Evolutionary conservation across 2,888 invertebrate species (phyloP), one percentile per base, ranked within the genome.

Genomic region (Trypoxylon attenuatum): DNA sequence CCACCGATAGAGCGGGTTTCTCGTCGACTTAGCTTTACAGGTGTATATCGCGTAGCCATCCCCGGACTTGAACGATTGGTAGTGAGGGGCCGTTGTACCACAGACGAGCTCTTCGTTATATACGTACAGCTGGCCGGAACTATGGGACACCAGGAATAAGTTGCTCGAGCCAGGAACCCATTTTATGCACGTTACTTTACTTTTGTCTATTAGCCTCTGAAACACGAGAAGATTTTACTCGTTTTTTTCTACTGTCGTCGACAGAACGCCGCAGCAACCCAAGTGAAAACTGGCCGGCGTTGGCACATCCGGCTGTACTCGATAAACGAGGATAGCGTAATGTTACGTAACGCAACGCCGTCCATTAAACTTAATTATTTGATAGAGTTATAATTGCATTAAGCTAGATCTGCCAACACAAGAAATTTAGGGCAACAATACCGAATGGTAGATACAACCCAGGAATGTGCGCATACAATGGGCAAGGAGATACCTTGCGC

Each of bases 131-230:
- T 98, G 96, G 16, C 99, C 99, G 61, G 97, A 97, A 68, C 95
- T 92, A 88, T 99, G 98, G 50, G 98, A 94, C 61, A 96, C 96
- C 79, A 99, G 90, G 88, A 99, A 99, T 79, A 97, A 90, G 84
- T 96, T 96, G 78, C 94, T 92, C 47, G 97, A 97, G 58, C 95
- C 96, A 16, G 99, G 99, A 77, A 99, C 93, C 99, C 99, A 99
- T 82, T 94, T 93, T 84, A 99, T 93, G 88, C 99, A 99, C 39
- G 99, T 99, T 80, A 99, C 97, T 82, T 95, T 92, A 47, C 94
- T 94, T 88, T 97, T 97, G 88, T 98, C 98, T 84, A 97, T 96
- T 85, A 95, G 89, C 87, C 96, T 91, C 94, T 95, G 91, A 70
- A 91, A 91, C 57, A 62, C 51, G 5, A 46, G 55, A 21, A 15